Base-by-base conservation (phyloP, 1,140 invertebrate genomes). In the Drosophila varians region DNA sequence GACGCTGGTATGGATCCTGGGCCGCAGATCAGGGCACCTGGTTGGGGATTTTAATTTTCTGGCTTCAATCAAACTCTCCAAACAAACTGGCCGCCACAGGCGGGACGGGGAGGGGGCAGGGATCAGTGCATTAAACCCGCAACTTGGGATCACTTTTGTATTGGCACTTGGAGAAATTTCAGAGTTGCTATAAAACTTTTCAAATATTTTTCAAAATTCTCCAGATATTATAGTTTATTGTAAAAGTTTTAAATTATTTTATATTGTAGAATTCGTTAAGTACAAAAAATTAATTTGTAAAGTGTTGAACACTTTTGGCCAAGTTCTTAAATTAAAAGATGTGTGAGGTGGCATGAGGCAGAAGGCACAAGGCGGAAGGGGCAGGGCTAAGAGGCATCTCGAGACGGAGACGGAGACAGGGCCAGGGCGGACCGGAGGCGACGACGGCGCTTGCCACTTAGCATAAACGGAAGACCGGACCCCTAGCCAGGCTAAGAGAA, bases 391-490 rank as follows among this genome's bases (percentile, higher is more conserved):
- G 8, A 12, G 11, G n/a, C 21, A 34, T 7, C 11, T 25, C 7
- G 21, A 14, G 23, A 16, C 16, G 12, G 43, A 21, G n/a, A n/a
- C n/a, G n/a, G n/a, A n/a, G n/a, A n/a, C n/a, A n/a, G 47, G 19
- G 51, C 14, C 16, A 21, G 49, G 71, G 28, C 11, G 51, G 14
- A 38, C 36, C 3, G 38, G 14, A 42, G 38, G 38, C 57, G 51
- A 66, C 55, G 47, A 69, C 76, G 80, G 80, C 80, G 82, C 80
- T 86, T 80, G 77, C 82, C 82, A 86, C 82, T 86, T 80, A 87
- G 82, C 82, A 86, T 86, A 86, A 84, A 87, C 72, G 71, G 70
- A 77, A 73, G 56, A 49, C 40, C 28, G 42, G 19, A 43, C 43
- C 18, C 14, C 38, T 9, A 12, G 36, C 14, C 23, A 7, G 1